These are phyloP conservation scores for Dendrophyllia cribrosa DNA, from an alignment of 64 coral and sea anemone species.

Conservation along the genomic window DNA sequence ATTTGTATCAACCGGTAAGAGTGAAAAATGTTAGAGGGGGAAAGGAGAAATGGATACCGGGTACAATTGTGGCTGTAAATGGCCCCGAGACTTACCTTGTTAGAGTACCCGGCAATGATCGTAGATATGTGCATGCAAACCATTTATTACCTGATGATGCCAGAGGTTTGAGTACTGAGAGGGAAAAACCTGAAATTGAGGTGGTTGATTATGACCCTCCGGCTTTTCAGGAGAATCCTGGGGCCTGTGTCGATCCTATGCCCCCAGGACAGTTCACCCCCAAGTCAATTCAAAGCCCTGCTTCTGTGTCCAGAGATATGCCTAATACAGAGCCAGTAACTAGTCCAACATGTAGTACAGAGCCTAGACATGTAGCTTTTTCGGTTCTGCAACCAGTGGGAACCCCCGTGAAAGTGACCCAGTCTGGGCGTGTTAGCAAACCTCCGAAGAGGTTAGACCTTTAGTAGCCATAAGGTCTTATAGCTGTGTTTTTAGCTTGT, in stretches of 20 bases:
- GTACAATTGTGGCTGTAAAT: conserved; percentile 50
- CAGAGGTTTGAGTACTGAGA: not conserved
- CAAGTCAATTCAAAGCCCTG: too few species aligned
- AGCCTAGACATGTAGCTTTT: not conserved
- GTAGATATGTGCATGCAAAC: not conserved
- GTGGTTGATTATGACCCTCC: not conserved
- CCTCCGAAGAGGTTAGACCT: conserved; percentile 22
- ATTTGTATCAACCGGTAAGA: conserved; percentile 42
- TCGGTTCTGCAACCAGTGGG: not conserved
- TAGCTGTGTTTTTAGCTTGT: too few species aligned
- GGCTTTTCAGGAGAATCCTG: not conserved
- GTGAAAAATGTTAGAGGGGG: conserved; percentile 24
- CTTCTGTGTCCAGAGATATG: too few species aligned
- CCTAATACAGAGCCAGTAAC: not conserved
- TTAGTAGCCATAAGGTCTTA: too few species aligned
- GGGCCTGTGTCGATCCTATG: too few species aligned
- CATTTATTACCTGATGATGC: conserved; percentile 39
- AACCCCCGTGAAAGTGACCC: conserved; percentile 11
- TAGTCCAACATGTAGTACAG: not conserved
- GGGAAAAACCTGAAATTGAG: not conserved
- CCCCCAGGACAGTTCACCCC: too few species aligned
- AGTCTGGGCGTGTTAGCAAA: conserved; percentile 22
- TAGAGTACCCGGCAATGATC: conserved; percentile 54
- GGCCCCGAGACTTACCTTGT: conserved; percentile 47
- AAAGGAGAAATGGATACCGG: conserved; percentile 64